phyloP scores from a whole-genome alignment of 2,113 vertebrate genomes.

The Hippocampus mohnikei region DNA sequence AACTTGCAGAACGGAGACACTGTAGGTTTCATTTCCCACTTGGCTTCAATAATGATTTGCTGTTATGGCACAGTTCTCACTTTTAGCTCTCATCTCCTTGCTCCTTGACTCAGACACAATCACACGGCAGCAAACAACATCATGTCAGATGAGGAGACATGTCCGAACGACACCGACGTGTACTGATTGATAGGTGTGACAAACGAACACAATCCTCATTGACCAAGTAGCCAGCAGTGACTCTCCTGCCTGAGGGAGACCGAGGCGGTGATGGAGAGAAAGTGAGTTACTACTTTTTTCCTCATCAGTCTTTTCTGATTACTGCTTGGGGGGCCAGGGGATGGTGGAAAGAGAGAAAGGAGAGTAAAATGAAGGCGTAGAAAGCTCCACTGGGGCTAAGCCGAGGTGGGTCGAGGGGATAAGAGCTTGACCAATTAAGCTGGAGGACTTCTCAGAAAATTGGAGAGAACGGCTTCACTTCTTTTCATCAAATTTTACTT shows the following conservation, averaged over 20 bases:
- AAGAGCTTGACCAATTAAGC: conserved; percentile 71
- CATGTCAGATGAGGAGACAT: conserved; percentile 54
- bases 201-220: conserved; percentile 69
- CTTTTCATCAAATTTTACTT: conserved; percentile 54
- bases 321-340: conserved; percentile 29
- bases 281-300: conserved; percentile 36
- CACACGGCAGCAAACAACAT: conserved; percentile 54
- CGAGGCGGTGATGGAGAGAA: conserved; percentile 24
- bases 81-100: conserved; percentile 43
- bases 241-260: conserved; percentile 43
- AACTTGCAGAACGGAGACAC: conserved; percentile 11
- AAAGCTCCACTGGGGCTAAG: conserved; percentile 60
- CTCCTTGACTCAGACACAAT: conserved; percentile 58
- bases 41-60: conserved; percentile 15
- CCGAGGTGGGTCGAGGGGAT: conserved; percentile 62
- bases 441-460: conserved; percentile 63
- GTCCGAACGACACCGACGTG: conserved; percentile 60
- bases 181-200: conserved; percentile 72
- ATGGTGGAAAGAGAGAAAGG: conserved; percentile 5
- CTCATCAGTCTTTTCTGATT: conserved; percentile 57
- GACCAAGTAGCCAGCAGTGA: conserved; percentile 57
- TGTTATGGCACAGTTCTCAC: conserved; percentile 39
- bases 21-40: conserved; percentile 14
- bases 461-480: conserved; percentile 54
- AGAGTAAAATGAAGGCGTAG: conserved; percentile 52